These are phyloP conservation scores for Neopipo cinnamomea DNA, from an alignment of 2,113 vertebrate species.

Conservation along the genomic window DNA sequence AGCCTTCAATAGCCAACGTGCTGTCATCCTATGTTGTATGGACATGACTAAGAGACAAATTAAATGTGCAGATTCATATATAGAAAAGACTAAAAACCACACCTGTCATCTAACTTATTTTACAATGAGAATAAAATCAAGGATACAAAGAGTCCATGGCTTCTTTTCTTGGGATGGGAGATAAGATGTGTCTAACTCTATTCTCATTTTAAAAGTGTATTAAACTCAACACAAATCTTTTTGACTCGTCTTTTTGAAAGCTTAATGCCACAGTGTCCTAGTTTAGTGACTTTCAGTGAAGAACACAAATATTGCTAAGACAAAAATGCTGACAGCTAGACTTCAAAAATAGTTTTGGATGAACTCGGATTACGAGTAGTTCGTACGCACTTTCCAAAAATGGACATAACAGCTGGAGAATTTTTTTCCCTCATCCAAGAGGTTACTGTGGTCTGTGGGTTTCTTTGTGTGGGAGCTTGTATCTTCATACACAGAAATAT, in stretches of 20 bases:
- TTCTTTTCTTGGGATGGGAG: background rate
- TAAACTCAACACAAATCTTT: background rate
- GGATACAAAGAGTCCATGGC: background rate
- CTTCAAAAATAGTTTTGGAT: slow-evolving; percentile 48
- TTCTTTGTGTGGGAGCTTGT: slow-evolving; percentile 62
- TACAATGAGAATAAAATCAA: background rate
- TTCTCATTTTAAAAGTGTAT: background rate
- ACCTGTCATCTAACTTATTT: background rate
- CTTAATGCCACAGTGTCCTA: background rate
- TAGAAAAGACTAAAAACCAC: background rate
- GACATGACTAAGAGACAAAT: background rate
- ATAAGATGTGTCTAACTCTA: background rate
- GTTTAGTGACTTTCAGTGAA: slow-evolving; percentile 7
- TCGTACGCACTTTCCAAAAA: slow-evolving; percentile 20
- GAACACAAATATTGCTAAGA: background rate
- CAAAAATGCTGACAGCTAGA: slow-evolving; percentile 1
- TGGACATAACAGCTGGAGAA: slow-evolving; percentile 21
- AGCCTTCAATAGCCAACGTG: background rate
- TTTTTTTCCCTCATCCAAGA: background rate
- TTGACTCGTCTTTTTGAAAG: background rate
- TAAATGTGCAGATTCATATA: background rate
- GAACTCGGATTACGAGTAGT: slow-evolving; percentile 25
- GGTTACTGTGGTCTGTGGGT: slow-evolving; percentile 69
- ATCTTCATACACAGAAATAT: slow-evolving; percentile 14
- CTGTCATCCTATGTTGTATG: background rate